Conservation (phyloP, 2,113 vertebrate species). For the Catharus fuscescens region DNA sequence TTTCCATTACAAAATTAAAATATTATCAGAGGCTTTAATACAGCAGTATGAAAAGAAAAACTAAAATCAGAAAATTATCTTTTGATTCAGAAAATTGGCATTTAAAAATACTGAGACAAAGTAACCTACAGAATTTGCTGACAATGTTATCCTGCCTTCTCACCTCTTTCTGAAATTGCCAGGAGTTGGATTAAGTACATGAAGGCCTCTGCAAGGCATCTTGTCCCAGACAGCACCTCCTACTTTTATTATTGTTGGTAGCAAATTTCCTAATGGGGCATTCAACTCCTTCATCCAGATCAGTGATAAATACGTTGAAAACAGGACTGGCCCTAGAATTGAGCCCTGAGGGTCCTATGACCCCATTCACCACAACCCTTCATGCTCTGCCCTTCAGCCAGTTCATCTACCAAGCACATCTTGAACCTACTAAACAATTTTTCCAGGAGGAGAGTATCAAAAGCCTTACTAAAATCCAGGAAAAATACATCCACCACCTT, state of each 20-base stretch:
- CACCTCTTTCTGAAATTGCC: neutral
- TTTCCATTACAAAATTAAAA: slow-evolving; percentile 48
- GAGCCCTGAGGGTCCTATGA: neutral
- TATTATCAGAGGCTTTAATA: slow-evolving; percentile 42
- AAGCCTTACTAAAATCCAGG: neutral
- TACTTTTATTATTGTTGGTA: neutral
- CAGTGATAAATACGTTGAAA: rapidly evolving
- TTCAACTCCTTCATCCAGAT: neutral
- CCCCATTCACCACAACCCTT: neutral
- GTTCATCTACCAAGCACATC: neutral
- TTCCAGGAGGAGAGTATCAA: neutral
- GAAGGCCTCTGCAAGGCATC: neutral
- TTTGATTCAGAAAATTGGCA: slow-evolving; percentile 38
- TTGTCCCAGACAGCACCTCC: neutral
- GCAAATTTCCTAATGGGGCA: neutral
- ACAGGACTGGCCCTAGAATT: neutral
- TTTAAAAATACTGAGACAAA: slow-evolving; percentile 15
- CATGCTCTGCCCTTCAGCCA: neutral
- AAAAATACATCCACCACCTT: neutral
- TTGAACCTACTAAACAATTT: neutral
- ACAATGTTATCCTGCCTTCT: neutral
- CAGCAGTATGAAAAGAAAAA: slow-evolving; percentile 18
- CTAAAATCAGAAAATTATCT: neutral
- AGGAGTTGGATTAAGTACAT: neutral
- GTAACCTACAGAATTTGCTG: neutral